These are phyloP conservation scores for Erebia epiphron DNA, from an alignment of 2,888 invertebrate genomes.

Conservation along the genomic window DNA sequence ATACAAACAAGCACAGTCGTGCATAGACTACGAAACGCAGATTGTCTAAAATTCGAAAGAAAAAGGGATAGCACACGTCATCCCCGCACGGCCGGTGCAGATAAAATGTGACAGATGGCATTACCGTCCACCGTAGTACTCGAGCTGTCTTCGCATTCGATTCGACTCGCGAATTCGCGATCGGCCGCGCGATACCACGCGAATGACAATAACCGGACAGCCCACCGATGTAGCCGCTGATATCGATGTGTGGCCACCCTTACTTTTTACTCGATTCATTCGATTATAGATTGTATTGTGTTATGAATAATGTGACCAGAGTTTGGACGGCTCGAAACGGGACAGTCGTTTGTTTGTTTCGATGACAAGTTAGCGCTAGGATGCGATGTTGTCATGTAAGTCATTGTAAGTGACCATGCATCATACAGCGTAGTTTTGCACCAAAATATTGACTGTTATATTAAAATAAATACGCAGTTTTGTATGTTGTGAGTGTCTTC, in stretches of 20 bases:
- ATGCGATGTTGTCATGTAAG: too few species aligned
- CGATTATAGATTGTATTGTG: constrained; percentile 79
- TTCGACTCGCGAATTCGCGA: constrained; percentile 58
- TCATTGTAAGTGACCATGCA: too few species aligned
- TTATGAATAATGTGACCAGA: constrained; percentile 58
- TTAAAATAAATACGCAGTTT: too few species aligned
- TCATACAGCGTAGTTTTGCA: too few species aligned
- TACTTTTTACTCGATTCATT: constrained; percentile 72
- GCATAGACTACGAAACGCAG: neutral
- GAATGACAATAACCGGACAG: constrained; percentile 73
- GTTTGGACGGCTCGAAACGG: constrained; percentile 1
- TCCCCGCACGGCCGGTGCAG: constrained; percentile 31
- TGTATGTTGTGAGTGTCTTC: too few species aligned
- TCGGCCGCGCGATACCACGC: constrained; percentile 60
- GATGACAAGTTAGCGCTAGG: neutral
- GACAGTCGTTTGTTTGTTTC: neutral
- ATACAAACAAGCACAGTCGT: too few species aligned
- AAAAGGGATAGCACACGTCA: constrained; percentile 25
- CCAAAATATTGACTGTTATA: too few species aligned
- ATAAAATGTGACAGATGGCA: constrained; percentile 64
- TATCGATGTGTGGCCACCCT: constrained; percentile 73
- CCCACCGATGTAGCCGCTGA: constrained; percentile 58
- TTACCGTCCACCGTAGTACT: constrained; percentile 49
- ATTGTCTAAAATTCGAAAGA: constrained; percentile 2
- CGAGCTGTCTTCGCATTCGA: constrained; percentile 55